Base-by-base conservation (phyloP, 2,113 vertebrate genomes). In the Aldabrachelys gigantea region DNA sequence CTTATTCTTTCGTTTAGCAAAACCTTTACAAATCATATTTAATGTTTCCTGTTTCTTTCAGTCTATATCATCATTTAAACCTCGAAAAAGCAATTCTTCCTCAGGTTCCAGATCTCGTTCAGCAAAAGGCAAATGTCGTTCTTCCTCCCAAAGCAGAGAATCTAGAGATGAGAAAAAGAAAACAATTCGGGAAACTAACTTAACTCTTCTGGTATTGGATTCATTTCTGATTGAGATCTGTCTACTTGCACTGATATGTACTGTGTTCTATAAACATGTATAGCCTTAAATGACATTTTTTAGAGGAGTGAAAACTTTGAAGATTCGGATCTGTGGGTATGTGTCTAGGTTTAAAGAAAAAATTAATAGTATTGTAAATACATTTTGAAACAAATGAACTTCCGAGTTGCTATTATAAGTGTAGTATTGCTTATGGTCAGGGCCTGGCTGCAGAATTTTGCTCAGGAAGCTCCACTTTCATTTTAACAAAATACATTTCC, bases 41-140 rank as follows among this genome's bases (percentile, higher is more conserved):
- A 69, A 69, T 38, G 85, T 89, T 12, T 57, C 6, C 9, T 80
- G 16, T 91, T 38, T n/a, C 29, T 91, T 94, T 35, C 31, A 99
- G 98, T 95, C 98, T 29, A 89, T 97, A 3, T 97, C 96, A 22
- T 96, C 97, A 2, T 99, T 99, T 87, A 97, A 93, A 91, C 96
- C 91, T 49, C 98, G 98, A 95, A 98, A 98, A 93, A 97, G 97
- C 86, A 97, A 98, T 41, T 98, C 98, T 13, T 97, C 97, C 44
- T 98, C 98, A 50, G 98, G 97, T 84, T 98, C 98, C 6, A 96
- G 99, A 13, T 99, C 99, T 44, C 97, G 98, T 2, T 99, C 96
- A 5, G 96, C 79, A 0, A 98, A 82, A 93, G 94, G 95, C 47
- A 98, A 98, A 29, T 98, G 98, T 2, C 98, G 98, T 54, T 99